phyloP scores from a whole-genome alignment of 2,113 vertebrate species.

The Struthio camelus region DNA sequence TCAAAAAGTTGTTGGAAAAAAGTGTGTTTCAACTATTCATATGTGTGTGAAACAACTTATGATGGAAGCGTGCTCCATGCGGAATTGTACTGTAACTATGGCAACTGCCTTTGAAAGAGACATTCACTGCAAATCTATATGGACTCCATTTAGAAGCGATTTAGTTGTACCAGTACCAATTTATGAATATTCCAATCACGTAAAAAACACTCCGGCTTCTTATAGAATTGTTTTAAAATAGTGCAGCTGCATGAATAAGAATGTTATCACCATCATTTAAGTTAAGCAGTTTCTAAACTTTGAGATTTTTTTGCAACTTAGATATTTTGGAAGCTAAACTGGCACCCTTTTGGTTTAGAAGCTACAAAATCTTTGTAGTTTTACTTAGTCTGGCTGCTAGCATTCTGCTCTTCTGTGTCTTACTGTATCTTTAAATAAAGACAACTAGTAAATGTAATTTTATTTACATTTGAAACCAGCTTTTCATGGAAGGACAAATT shows the following conservation, averaged over 20 bases:
- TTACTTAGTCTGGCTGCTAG: not conserved
- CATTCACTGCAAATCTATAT: conserved; percentile 30
- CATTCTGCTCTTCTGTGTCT: not conserved
- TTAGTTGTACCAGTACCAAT: not conserved
- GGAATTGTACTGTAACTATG: conserved; percentile 49
- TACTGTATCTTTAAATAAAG: not conserved
- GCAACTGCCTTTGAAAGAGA: conserved; percentile 40
- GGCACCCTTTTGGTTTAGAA: not conserved
- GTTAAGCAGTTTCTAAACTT: not conserved
- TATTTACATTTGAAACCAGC: not conserved
- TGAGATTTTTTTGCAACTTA: not conserved
- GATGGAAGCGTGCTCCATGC: not conserved
- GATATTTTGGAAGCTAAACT: not conserved
- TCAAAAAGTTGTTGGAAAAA: not conserved
- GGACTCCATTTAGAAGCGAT: conserved; percentile 22
- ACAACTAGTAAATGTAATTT: not conserved
- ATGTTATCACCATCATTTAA: not conserved
- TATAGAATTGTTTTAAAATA: conserved; percentile 10
- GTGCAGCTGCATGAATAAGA: conserved; percentile 15
- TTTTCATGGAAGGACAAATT: not conserved
- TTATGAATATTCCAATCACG: conserved; percentile 51
- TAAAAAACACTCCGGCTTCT: conserved; percentile 10
- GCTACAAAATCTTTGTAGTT: not conserved
- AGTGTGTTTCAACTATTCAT: not conserved
- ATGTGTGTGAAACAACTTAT: conserved; percentile 23